Percentiles rank a stretch among this genome's conserved stretches.
phyloP scores from a whole-genome alignment of 2,113 vertebrate genomes.

The Antechinus stuartii region DNA sequence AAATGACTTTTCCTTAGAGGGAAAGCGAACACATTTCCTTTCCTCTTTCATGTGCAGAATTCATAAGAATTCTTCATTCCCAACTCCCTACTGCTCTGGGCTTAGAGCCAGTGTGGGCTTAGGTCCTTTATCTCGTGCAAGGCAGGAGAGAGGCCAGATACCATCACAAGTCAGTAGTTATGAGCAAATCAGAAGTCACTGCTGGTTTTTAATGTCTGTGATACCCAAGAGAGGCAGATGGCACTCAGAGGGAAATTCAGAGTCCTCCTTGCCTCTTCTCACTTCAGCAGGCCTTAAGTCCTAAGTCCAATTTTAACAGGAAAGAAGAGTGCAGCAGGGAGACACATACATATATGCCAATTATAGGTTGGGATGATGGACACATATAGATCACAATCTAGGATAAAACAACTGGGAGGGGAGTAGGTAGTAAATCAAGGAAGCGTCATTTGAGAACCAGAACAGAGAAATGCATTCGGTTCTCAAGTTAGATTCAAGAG shows the following conservation, averaged over 20 bases:
- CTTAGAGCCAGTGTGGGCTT: constrained; percentile 70
- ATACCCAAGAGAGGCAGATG: neutral
- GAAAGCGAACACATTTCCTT: constrained; percentile 76
- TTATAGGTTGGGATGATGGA: neutral
- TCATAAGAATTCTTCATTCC: constrained; percentile 69
- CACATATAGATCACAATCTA: neutral
- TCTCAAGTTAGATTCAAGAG: neutral
- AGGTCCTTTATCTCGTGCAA: constrained; percentile 69
- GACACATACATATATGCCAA: constrained; percentile 7
- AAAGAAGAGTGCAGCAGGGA: constrained; percentile 7
- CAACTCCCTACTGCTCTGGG: constrained; percentile 44
- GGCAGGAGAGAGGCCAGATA: constrained; percentile 63
- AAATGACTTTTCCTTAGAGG: constrained; percentile 66
- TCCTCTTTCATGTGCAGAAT: constrained; percentile 66
- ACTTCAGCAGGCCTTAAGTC: neutral
- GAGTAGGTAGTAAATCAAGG: neutral
- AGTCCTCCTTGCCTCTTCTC: constrained; percentile 10
- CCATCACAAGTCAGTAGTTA: constrained; percentile 67
- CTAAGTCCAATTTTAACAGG: neutral
- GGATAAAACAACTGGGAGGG: neutral
- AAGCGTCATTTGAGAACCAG: constrained; percentile 31
- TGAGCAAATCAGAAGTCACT: constrained; percentile 61
- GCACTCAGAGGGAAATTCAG: neutral
- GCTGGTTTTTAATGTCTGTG: constrained; percentile 31
- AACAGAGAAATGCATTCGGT: neutral